phyloP scores from a whole-genome alignment of 2,888 invertebrate genomes.

The Lordiphosa fenestrarum region DNA sequence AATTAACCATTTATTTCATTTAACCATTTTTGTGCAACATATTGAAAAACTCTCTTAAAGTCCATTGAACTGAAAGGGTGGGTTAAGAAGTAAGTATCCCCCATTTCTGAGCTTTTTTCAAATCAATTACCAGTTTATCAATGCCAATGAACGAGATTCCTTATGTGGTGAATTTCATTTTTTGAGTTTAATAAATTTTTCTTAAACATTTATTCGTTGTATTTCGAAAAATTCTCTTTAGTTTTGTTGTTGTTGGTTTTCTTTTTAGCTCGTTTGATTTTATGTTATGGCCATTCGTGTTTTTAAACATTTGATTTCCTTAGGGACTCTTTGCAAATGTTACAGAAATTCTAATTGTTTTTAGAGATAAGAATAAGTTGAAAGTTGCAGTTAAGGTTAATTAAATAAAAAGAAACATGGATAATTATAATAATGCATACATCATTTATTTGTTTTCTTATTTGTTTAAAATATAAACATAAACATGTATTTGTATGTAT shows the following conservation, averaged over 20 bases:
- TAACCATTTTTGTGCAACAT: no score
- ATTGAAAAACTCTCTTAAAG: no score
- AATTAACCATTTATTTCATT: no score
- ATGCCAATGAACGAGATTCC: no score
- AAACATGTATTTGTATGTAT: slow-evolving; percentile 32
- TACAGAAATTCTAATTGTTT: no score
- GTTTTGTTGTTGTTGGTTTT: slow-evolving; percentile 14
- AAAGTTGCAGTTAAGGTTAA: slow-evolving; percentile 8
- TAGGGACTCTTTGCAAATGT: not conserved
- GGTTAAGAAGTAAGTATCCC: no score
- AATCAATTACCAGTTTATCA: slow-evolving; percentile 9
- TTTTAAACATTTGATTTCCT: slow-evolving; percentile 24
- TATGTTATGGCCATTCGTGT: slow-evolving; percentile 8
- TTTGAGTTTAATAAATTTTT: slow-evolving; percentile 40
- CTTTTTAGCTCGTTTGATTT: not conserved
- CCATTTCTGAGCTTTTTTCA: slow-evolving; percentile 5
- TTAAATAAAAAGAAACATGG: slow-evolving; percentile 23
- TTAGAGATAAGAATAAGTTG: slow-evolving; percentile 21
- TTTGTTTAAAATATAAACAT: slow-evolving; percentile 49
- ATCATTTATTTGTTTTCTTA: slow-evolving; percentile 54
- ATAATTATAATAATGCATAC: slow-evolving; percentile 36
- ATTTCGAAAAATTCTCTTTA: slow-evolving; percentile 68
- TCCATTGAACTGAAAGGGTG: no score
- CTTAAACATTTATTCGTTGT: slow-evolving; percentile 73
- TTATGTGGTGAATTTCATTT: slow-evolving; percentile 1